Evolutionary conservation across 2,797 vertebrate genomes (phyloP).

Genomic region (Lemur catta): DNA sequence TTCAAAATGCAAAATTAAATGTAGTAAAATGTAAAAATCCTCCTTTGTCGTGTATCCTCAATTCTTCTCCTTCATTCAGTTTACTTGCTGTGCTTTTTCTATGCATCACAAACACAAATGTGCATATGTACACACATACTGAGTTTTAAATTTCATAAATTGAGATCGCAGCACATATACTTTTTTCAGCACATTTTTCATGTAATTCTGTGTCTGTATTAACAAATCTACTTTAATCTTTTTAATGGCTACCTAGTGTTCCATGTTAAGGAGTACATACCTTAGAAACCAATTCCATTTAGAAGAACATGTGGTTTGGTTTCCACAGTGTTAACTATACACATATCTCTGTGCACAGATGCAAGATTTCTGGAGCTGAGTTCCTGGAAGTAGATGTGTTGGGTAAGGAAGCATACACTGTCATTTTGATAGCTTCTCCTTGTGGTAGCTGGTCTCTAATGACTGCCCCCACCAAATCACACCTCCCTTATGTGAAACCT

Average conservation of each 20-base stretch:
- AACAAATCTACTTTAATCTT: not conserved
- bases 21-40: not conserved
- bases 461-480: not conserved
- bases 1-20: not conserved
- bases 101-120: not conserved
- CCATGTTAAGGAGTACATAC: not conserved
- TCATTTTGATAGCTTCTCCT: not conserved
- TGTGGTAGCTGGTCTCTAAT: not conserved
- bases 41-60: not conserved
- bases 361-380: not conserved
- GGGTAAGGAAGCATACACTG: not conserved
- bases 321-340: not conserved
- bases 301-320: not conserved
- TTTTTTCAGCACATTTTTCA: constrained; percentile 21
- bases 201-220: not conserved
- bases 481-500: not conserved
- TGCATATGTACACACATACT: not conserved
- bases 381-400: not conserved
- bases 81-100: not conserved
- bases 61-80: not conserved
- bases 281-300: not conserved
- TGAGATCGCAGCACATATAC: not conserved
- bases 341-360: not conserved
- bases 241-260: not conserved
- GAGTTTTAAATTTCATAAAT: not conserved